Conservation (phyloP, 2,113 vertebrate genomes). For the Piaya cayana region DNA sequence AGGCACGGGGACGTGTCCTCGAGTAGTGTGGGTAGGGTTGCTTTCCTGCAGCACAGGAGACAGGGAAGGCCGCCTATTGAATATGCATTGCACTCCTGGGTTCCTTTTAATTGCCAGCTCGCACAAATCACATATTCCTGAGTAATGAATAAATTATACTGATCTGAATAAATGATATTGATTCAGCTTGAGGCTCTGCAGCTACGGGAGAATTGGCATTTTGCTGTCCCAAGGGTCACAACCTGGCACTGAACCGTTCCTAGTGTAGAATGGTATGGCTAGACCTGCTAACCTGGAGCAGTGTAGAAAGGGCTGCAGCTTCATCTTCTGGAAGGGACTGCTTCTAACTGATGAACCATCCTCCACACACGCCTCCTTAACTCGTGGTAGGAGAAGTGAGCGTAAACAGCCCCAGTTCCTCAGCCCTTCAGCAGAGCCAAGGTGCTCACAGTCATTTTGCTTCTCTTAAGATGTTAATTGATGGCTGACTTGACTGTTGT, state of each 20-base stretch:
- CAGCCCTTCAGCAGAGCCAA: neutral
- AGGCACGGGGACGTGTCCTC: neutral
- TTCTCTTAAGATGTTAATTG: neutral
- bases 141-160: constrained; percentile 13
- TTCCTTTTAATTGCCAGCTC: neutral
- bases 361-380: neutral
- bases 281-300: neutral
- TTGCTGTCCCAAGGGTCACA: neutral
- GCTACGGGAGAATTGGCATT: neutral
- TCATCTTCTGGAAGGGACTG: neutral
- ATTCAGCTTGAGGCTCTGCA: neutral
- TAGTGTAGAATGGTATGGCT: neutral
- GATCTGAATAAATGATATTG: neutral
- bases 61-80: neutral
- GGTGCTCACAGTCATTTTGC: neutral
- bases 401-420: neutral
- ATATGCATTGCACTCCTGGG: neutral
- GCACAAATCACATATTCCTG: neutral
- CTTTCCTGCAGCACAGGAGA: neutral
- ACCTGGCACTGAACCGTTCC: neutral
- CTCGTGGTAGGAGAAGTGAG: neutral
- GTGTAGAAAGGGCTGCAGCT: neutral
- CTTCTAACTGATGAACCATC: accelerated
- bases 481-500: neutral
- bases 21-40: neutral